Evolutionary conservation across 2,797 vertebrate genomes (phyloP).

Genomic region (Acridotheres tristis): DNA sequence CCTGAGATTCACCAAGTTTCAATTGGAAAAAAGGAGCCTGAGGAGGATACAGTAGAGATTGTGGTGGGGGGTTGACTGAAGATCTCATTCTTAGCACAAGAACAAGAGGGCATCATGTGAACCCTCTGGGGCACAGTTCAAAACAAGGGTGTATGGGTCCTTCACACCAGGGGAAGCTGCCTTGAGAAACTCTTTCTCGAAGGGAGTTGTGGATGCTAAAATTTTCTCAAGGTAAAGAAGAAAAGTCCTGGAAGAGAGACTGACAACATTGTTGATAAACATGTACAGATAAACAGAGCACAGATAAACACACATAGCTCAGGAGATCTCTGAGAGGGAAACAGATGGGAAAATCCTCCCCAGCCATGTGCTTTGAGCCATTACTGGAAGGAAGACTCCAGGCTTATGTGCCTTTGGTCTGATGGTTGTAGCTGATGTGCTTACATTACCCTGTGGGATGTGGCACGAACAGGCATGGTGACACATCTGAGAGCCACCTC

Average conservation of each 20-base stretch:
- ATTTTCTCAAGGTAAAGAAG: neutral
- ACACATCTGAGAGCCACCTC: neutral
- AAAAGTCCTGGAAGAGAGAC: neutral
- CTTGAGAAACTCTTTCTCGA: neutral
- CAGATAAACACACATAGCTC: neutral
- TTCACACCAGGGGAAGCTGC: neutral
- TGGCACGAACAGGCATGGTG: neutral
- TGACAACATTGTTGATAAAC: neutral
- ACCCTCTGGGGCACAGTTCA: neutral
- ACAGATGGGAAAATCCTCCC: neutral
- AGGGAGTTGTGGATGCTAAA: neutral
- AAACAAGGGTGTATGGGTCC: neutral
- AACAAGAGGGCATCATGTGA: neutral
- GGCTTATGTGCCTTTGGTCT: neutral
- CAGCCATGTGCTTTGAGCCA: neutral
- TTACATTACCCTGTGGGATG: neutral
- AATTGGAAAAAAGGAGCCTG: neutral
- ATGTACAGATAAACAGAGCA: neutral
- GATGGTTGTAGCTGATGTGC: neutral
- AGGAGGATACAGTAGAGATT: neutral
- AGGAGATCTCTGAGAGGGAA: neutral
- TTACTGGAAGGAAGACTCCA: neutral
- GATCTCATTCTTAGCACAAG: neutral
- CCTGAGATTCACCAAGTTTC: neutral
- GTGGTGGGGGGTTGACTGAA: neutral